These are phyloP conservation scores for Drosophila punjabiensis DNA, from an alignment of 1,140 invertebrate genomes.

Conservation along the genomic window DNA sequence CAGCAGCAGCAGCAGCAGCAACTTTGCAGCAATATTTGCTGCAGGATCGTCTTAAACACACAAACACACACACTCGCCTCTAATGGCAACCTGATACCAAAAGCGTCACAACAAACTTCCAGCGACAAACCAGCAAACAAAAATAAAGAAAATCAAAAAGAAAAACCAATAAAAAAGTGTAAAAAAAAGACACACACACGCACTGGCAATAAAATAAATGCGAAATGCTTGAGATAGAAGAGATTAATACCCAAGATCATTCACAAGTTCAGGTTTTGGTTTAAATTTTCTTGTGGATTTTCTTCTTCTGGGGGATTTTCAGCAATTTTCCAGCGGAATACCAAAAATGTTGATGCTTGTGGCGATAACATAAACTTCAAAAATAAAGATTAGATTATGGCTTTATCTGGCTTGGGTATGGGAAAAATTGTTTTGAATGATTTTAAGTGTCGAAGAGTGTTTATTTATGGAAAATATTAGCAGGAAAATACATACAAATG, in stretches of 20 bases:
- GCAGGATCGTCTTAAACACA: constrained; percentile 62
- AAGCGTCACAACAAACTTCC: constrained; percentile 72
- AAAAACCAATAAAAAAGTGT: constrained; percentile 33
- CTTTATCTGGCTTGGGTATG: neutral
- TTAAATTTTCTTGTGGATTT: constrained; percentile 1
- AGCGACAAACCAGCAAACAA: constrained; percentile 39
- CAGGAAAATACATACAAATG: neutral
- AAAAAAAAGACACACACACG: constrained; percentile 20
- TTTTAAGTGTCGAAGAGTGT: neutral
- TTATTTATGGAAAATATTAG: neutral
- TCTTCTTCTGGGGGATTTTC: neutral
- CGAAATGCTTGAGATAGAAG: constrained; percentile 28
- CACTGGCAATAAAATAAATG: constrained; percentile 36
- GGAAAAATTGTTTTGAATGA: neutral
- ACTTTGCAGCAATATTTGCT: constrained; percentile 46
- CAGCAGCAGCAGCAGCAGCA: constrained; percentile 63
- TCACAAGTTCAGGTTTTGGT: constrained; percentile 1
- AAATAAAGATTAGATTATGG: constrained; percentile 7
- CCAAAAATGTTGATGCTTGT: constrained; percentile 3
- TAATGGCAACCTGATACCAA: constrained; percentile 77
- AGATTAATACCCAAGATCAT: constrained; percentile 36
- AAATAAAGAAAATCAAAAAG: constrained; percentile 36
- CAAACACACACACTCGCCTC: constrained; percentile 48
- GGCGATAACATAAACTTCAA: constrained; percentile 4
- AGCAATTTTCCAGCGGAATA: neutral